These are phyloP conservation scores for Scaptomyza cyrtandrae DNA, from an alignment of 2,888 invertebrate genomes.

Conservation along the genomic window DNA sequence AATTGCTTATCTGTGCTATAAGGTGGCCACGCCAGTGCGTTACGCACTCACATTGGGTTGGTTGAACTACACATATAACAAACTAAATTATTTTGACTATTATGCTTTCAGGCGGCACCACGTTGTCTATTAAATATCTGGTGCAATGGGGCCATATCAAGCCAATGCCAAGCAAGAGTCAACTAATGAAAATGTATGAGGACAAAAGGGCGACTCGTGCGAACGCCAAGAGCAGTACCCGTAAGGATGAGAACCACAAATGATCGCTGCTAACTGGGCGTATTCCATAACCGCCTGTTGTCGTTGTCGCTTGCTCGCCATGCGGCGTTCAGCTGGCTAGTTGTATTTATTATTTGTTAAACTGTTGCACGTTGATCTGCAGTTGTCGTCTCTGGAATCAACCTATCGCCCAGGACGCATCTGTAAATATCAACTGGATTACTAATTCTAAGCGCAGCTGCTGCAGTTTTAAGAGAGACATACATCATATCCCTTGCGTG, in stretches of 20 bases:
- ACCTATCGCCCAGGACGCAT: slow-evolving; percentile 34
- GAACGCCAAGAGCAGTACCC: slow-evolving; percentile 60
- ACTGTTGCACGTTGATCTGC: slow-evolving; percentile 33
- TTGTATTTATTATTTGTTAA: slow-evolving; percentile 60
- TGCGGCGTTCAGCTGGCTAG: slow-evolving; percentile 53
- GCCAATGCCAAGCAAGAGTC: slow-evolving; percentile 90
- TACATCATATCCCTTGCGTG: slow-evolving; percentile 8
- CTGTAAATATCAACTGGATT: slow-evolving; percentile 17
- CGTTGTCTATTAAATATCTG: slow-evolving; percentile 92
- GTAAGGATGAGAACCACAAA: slow-evolving; percentile 61
- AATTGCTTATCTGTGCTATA: slow-evolving; percentile 95
- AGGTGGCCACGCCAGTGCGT: slow-evolving; percentile 94
- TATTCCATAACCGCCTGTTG: slow-evolving; percentile 24
- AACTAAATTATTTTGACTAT: not conserved
- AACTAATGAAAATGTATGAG: slow-evolving; percentile 87
- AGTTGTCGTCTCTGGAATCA: slow-evolving; percentile 32
- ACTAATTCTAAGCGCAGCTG: slow-evolving; percentile 13
- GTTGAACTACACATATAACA: slow-evolving; percentile 28
- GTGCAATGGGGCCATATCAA: slow-evolving; percentile 92
- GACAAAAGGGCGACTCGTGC: slow-evolving; percentile 84
- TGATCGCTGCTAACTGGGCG: slow-evolving; percentile 48
- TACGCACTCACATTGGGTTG: slow-evolving; percentile 96
- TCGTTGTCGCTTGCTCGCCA: slow-evolving; percentile 20
- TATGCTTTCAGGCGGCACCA: slow-evolving; percentile 90
- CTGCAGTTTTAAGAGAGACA: slow-evolving; percentile 7